A percentile compares a stretch with the other conserved stretches of the same genome.
Conservation (phyloP, 2,888 invertebrate genomes). For the Diarsia dahlii region DNA sequence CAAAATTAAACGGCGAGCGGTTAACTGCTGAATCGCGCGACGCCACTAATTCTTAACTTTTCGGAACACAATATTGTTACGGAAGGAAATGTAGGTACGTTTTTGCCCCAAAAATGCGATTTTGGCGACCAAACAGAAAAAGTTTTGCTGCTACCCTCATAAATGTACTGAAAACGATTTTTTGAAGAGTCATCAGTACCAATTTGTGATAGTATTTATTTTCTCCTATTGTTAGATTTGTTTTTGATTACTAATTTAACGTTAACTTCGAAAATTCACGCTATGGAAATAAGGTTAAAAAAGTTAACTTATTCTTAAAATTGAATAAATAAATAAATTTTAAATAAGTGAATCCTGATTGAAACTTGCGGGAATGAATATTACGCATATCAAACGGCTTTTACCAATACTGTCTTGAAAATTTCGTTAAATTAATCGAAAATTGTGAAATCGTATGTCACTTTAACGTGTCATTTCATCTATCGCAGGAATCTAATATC, state of each 20-base stretch:
- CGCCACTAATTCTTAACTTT: constrained; percentile 46
- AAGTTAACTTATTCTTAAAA: too few relatives aligned
- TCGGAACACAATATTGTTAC: constrained; percentile 41
- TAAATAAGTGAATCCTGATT: too few relatives aligned
- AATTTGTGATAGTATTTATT: neutral
- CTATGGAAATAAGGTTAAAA: neutral
- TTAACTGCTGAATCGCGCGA: constrained; percentile 38
- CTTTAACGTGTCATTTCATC: neutral
- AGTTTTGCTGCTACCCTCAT: constrained; percentile 7
- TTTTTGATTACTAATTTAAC: neutral
- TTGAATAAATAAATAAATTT: too few relatives aligned
- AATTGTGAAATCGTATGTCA: neutral
- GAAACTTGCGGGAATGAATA: too few relatives aligned
- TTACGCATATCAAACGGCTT: neutral
- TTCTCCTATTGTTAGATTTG: neutral
- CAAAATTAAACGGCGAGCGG: constrained; percentile 48
- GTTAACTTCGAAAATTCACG: neutral
- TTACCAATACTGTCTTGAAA: neutral
- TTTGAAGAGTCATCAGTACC: constrained; percentile 18
- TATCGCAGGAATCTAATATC: neutral
- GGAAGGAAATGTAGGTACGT: constrained; percentile 20
- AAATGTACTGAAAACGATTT: constrained; percentile 25
- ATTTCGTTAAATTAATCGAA: neutral
- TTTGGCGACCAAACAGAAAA: constrained; percentile 20
- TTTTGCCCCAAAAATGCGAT: constrained; percentile 15